Conservation (phyloP, 1,140 invertebrate species). For the Brachystomella parvula region DNA sequence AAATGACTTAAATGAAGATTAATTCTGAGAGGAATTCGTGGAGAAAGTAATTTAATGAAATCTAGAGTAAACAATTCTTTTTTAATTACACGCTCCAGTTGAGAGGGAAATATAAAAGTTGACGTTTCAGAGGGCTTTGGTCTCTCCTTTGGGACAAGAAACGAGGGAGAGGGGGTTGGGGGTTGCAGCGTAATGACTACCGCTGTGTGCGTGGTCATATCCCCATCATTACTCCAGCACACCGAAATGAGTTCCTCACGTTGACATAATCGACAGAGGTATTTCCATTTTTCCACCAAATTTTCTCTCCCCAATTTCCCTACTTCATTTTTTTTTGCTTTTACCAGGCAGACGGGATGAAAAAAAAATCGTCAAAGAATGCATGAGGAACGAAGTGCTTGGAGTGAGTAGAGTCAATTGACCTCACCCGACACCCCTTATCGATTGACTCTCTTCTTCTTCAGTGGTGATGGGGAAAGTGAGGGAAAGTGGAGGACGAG, state of each 20-base stretch:
- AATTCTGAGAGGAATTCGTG: too few species aligned
- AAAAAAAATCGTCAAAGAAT: not conserved
- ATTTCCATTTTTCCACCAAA: conserved; percentile 23
- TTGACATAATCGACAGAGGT: conserved; percentile 5
- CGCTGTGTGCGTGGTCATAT: too few species aligned
- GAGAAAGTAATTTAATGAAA: too few species aligned
- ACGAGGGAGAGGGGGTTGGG: too few species aligned
- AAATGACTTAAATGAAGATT: too few species aligned
- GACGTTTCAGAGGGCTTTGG: too few species aligned
- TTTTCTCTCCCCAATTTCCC: conserved; percentile 16
- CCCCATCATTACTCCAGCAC: too few species aligned
- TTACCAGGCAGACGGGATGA: conserved; percentile 5
- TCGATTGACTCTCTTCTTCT: conserved; percentile 31
- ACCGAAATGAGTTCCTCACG: not conserved
- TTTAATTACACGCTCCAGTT: conserved; percentile 9
- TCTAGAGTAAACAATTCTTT: not conserved
- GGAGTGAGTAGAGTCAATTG: conserved; percentile 36
- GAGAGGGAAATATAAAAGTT: not conserved
- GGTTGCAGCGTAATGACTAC: too few species aligned
- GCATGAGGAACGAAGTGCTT: not conserved
- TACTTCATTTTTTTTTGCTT: conserved; percentile 17
- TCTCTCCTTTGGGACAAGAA: not conserved
- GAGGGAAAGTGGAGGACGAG: conserved; percentile 9
- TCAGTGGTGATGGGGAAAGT: conserved; percentile 26
- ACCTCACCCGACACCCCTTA: conserved; percentile 37